Evolutionary conservation across 2,888 invertebrate species (phyloP), one percentile per base, ranked within the genome.

Genomic region (Oscheius sp.): DNA sequence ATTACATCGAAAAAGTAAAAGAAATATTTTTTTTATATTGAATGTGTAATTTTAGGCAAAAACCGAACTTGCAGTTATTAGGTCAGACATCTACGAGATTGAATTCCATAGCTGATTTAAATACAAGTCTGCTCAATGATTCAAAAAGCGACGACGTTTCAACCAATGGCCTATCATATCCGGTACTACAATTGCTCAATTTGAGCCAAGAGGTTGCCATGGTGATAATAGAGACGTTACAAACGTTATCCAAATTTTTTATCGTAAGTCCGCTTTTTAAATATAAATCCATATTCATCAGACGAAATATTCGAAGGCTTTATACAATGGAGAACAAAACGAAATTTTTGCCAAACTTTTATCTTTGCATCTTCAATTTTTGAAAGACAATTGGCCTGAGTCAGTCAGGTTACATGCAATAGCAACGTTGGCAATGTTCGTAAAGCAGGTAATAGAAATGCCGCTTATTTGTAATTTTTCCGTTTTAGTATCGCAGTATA

Each of bases 361-460:
- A 61, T 93, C 93, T 77, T 93, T 96, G 46, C 95, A 95, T 89
- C 89, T 96, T 69, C 92, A 93, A n/a, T 93, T 95, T 83, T 91
- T 96, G 69, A 93, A 94, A 89, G 92, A 93, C 53, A 94, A 95
- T 1, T 96, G 96, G 88, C 95, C 96, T 58, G 96, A 97, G 89
- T 92, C 92, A 2, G 91, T 97, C 58, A 93, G 95, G 83, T 93
- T 93, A 84, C 96, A 97, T 87, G 93, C 95, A 23, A 96, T 97
- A 89, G 95, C 95, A 1, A 93, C 95, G 0, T 90, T 97, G 63
- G 91, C 96, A 79, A 93, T 95, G 0, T 96, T 96, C 88, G 93
- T 97, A 73, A 95, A 95, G 89, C 93, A 94, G 78, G 88, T 88
- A 72, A 45, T 25, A 45, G 1, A n/a, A 53, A 18, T 52, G 6